Evolutionary conservation across 2,113 vertebrate genomes (phyloP).

Genomic region (Setophaga coronata): DNA sequence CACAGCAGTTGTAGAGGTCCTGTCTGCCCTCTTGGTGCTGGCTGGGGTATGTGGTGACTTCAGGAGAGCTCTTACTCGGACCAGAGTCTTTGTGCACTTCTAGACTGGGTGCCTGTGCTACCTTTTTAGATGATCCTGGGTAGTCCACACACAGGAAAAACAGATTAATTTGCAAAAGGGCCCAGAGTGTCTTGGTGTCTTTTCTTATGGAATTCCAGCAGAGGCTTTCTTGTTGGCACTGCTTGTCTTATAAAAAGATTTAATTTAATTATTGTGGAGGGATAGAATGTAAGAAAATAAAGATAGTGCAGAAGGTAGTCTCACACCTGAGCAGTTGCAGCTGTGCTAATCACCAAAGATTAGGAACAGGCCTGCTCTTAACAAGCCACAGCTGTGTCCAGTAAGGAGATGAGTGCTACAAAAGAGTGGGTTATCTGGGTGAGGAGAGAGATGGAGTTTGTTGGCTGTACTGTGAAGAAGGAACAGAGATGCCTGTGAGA

Average conservation of each 20-base stretch:
- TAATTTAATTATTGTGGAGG: neutral
- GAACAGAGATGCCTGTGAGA: too few species aligned
- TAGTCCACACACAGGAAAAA: neutral
- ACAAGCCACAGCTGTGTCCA: too few species aligned
- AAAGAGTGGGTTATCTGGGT: too few species aligned
- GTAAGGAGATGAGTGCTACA: too few species aligned
- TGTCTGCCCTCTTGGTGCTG: neutral
- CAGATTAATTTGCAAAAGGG: neutral
- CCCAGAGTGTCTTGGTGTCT: neutral
- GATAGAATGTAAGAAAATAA: too few species aligned
- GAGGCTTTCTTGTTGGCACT: neutral
- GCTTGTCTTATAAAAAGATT: neutral
- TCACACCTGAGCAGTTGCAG: too few species aligned
- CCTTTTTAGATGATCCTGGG: neutral
- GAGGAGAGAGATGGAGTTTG: too few species aligned
- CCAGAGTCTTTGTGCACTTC: neutral
- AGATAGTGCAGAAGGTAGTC: too few species aligned
- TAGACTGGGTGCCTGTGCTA: neutral
- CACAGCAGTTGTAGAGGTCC: neutral
- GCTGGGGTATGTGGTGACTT: neutral
- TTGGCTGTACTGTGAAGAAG: too few species aligned
- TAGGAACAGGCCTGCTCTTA: too few species aligned
- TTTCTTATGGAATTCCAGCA: neutral
- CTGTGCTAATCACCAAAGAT: too few species aligned
- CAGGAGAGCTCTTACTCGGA: neutral